Evolutionary conservation across 2,797 vertebrate species (phyloP).

Genomic region (Pampus argenteus): DNA sequence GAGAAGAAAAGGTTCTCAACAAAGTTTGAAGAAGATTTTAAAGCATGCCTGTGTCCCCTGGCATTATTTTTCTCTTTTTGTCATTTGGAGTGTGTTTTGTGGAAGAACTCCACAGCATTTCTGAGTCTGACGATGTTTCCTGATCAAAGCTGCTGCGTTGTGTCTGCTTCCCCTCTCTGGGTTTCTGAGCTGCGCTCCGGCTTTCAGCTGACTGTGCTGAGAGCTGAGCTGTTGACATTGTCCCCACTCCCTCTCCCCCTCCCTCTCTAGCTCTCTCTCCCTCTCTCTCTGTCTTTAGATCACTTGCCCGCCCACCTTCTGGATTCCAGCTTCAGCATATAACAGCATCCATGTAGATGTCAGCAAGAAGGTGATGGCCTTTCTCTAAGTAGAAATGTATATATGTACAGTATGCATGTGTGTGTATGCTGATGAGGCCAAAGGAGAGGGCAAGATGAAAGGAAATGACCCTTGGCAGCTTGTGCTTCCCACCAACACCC

Average conservation of each 20-base stretch:
- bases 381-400: constrained; percentile 32
- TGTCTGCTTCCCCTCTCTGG: constrained; percentile 54
- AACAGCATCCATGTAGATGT: constrained; percentile 67
- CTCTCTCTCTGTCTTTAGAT: constrained; percentile 42
- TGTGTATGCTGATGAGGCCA: constrained; percentile 13
- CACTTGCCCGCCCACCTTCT: constrained; percentile 44
- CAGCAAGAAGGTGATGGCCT: constrained; percentile 38
- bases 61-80: constrained; percentile 17
- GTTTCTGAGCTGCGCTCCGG: constrained; percentile 64
- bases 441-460: constrained; percentile 49
- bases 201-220: constrained; percentile 83
- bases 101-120: constrained; percentile 43
- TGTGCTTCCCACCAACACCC: constrained; percentile 38
- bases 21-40: constrained; percentile 19
- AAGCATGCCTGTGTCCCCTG: constrained; percentile 32
- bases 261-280: constrained; percentile 28
- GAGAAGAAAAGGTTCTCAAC: constrained; percentile 31
- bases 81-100: constrained; percentile 19
- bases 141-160: constrained; percentile 45
- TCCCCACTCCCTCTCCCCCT: constrained; percentile 52
- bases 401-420: constrained; percentile 14
- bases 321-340: constrained; percentile 58
- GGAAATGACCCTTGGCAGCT: constrained; percentile 72
- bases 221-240: constrained; percentile 82
- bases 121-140: constrained; percentile 38